Conservation (phyloP, 2,113 vertebrate genomes). For the Brienomyrus brachyistius region DNA sequence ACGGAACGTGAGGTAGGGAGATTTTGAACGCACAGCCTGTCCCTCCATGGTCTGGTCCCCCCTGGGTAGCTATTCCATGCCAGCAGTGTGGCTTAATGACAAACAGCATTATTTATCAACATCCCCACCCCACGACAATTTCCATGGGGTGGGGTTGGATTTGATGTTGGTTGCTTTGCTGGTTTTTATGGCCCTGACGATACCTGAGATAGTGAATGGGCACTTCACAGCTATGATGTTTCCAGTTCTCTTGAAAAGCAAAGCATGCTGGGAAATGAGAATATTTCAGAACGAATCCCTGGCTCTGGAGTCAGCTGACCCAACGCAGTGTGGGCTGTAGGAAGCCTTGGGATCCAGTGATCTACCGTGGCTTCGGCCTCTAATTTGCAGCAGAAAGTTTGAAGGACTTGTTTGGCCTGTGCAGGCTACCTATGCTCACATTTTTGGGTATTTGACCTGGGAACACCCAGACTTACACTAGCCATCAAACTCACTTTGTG, state of each 20-base stretch:
- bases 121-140: constrained; percentile 31
- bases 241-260: background rate
- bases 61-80: constrained; percentile 52
- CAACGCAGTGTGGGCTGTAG: background rate
- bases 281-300: background rate
- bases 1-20: constrained; percentile 19
- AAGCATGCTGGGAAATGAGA: background rate
- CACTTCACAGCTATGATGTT: background rate
- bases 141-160: constrained; percentile 43
- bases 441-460: background rate
- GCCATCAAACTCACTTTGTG: background rate
- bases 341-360: background rate
- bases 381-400: background rate
- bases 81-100: constrained; percentile 60
- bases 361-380: background rate
- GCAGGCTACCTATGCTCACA: background rate
- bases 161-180: constrained; percentile 32
- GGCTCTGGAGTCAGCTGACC: background rate
- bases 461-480: background rate
- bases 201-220: background rate
- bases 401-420: background rate
- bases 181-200: constrained; percentile 57
- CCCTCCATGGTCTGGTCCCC: constrained; percentile 36
- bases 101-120: constrained; percentile 64
- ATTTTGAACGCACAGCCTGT: constrained; percentile 52